Conservation (phyloP, 2,797 vertebrate genomes). For the Chrysocyon brachyurus region DNA sequence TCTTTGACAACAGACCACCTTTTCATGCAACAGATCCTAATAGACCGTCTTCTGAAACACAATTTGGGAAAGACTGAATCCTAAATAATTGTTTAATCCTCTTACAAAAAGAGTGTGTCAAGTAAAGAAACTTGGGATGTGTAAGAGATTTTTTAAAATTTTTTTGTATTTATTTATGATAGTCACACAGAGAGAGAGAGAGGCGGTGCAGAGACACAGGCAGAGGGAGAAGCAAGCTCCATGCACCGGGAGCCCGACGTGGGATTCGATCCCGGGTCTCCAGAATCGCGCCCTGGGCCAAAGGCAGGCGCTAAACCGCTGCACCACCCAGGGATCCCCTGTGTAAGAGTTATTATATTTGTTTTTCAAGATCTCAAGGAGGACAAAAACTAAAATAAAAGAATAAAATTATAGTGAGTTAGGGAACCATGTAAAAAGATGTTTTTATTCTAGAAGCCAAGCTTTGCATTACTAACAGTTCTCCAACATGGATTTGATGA, state of each 20-base stretch:
- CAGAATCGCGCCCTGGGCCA: no score
- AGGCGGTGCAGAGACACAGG: no score
- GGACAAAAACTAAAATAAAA: constrained; percentile 10
- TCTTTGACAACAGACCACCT: not conserved
- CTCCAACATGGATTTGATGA: not conserved
- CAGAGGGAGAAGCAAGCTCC: no score
- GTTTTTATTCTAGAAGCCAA: constrained; percentile 20
- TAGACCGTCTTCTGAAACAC: not conserved
- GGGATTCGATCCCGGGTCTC: no score
- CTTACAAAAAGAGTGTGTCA: not conserved
- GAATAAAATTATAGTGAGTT: not conserved
- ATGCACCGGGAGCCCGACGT: no score
- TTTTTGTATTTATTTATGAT: no score
- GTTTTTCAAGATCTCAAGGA: not conserved
- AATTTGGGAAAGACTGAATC: constrained; percentile 15
- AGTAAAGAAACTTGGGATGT: constrained; percentile 15
- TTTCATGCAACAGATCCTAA: not conserved
- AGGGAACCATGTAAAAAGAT: not conserved
- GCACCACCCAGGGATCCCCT: not conserved
- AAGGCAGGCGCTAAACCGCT: no score
- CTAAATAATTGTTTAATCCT: not conserved
- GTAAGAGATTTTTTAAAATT: not conserved
- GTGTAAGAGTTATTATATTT: constrained; percentile 1
- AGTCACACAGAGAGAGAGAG: no score
- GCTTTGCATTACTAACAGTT: not conserved